Base-by-base conservation (phyloP, 2,888 invertebrate species). In the Linyphia triangularis region DNA sequence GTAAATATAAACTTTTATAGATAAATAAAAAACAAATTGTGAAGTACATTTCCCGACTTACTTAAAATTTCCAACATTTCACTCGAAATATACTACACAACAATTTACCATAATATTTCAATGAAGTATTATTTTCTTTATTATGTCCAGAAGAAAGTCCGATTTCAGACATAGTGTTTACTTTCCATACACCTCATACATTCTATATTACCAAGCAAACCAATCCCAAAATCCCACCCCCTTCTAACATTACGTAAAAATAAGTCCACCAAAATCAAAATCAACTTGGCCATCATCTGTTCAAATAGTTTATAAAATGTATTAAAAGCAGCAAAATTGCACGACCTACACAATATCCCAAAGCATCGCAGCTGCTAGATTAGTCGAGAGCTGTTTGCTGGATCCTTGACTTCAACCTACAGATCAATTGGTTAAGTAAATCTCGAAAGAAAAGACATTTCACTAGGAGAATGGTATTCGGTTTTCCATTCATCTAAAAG, bases 271-370 rank as follows among this genome's bases (percentile, higher is more conserved):
- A 0, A 51, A 7, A 51, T 16, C 13, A n/a, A 7, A n/a, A n/a
- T 51, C 51, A n/a, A n/a, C 19, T 19, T 26, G 26, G 9, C 57
- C 63, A 59, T 81, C 69, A 81, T 81, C 81, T 75, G 73, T 75
- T 86, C 81, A 86, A 86, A 86, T 61, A 86, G 79, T 75, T 81
- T 24, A 75, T 81, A 86, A 86, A 86, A 75, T 81, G 13, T 75
- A 51, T 51, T 13, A 59, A 73, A 86, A 69, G 16, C 59, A 13
- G 33, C 24, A 33, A 69, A 51, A 67, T 81, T 86, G 81, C 75
- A 75, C 37, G 63, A 81, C 59, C 57, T 22, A 51, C 22, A n/a
- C 79, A 65, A 33, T 51, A 24, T 2, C 69, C 7, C 19, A 24
- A 51, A 16, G 57, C n/a, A n/a, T 19, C 22, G 63, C 75, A 81